Evolutionary conservation across 2,888 invertebrate species (phyloP), one percentile per base, ranked within the genome.

Genomic region (Diarsia brunnea): DNA sequence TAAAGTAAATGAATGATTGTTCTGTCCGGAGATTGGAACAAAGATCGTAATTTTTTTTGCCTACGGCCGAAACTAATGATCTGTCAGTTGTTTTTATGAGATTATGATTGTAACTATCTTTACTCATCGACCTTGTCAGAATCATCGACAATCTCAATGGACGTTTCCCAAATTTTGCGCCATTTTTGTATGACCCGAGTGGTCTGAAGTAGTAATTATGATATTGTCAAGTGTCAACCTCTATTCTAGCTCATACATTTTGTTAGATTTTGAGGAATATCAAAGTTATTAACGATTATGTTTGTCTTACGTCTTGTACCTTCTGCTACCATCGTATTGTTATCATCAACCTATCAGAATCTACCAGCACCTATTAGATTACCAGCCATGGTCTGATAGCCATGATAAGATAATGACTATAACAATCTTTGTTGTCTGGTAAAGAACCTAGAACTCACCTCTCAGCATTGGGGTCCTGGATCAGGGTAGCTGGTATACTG

Each of bases 401-500:
- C n/a, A n/a, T n/a, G n/a, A n/a, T n/a, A n/a, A n/a, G 7, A n/a
- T 4, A 4, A 49, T 19, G 19, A 27, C 10, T 10, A 0, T 51
- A 45, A 11, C 4, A 4, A 38, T 61, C 2, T 16, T 58, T 11
- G 7, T 16, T 12, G 21, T 21, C 0, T 27, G 27, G 1, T 14
- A 3, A 24, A 45, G 11, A 16, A 38, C 31, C 27, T 58, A 12
- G 7, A 66, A 45, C 84, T 84, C 75, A 96, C 97, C 96, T 95
- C 91, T 96, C 96, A 86, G 91, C 95, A 92, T 96, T 95, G 79
- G 96, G 96, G 83, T 97, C 96, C 91, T 97, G 97, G 75, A 97
- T 97, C 87, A 97, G 92, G 63, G 96, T 97, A 77, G 97, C 97
- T 70, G 97, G 97, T 90, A 97, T 97, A 90, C 97, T 97, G 92